A percentile compares a stretch with the other conserved stretches of the same genome.
Evolutionary conservation across 2,113 vertebrate species (phyloP).

Genomic region (Antennarius striatus): DNA sequence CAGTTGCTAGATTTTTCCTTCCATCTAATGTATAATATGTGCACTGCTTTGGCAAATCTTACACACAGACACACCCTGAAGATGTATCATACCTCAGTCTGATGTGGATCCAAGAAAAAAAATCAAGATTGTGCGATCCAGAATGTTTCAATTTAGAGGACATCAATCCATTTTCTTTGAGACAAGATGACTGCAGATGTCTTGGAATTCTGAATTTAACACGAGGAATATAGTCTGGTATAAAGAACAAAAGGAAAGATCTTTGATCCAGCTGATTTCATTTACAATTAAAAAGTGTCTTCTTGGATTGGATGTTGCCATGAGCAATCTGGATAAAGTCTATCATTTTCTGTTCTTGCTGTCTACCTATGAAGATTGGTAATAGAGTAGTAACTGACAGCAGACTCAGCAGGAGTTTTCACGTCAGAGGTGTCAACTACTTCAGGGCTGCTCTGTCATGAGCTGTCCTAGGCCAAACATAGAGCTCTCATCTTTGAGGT

Average conservation of each 20-base stretch:
- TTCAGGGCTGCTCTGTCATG: slow-evolving; percentile 61
- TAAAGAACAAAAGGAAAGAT: slow-evolving; percentile 30
- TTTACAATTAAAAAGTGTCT: slow-evolving; percentile 24
- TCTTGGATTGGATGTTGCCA: slow-evolving; percentile 19
- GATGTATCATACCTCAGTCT: no score
- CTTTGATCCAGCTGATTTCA: slow-evolving; percentile 14
- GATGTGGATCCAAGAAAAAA: no score
- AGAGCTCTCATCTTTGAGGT: slow-evolving; percentile 63
- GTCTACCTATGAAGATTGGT: slow-evolving; percentile 61
- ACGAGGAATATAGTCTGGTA: background rate
- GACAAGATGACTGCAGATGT: no score
- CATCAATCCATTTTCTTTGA: no score
- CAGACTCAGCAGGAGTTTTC: slow-evolving; percentile 58
- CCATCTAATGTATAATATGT: no score
- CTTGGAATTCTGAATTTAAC: no score
- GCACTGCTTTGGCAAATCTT: no score
- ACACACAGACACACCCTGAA: no score
- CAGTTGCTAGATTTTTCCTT: no score
- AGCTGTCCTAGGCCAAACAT: slow-evolving; percentile 62
- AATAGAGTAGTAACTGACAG: slow-evolving; percentile 55
- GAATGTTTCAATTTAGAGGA: no score
- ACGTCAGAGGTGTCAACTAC: slow-evolving; percentile 68
- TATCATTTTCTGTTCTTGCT: slow-evolving; percentile 43
- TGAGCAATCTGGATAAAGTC: slow-evolving; percentile 24
- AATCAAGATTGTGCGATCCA: no score